A percentile compares a stretch with the other conserved stretches of the same genome.
Evolutionary conservation across 2,797 vertebrate genomes (phyloP).

Genomic region (Girardinus metallicus): DNA sequence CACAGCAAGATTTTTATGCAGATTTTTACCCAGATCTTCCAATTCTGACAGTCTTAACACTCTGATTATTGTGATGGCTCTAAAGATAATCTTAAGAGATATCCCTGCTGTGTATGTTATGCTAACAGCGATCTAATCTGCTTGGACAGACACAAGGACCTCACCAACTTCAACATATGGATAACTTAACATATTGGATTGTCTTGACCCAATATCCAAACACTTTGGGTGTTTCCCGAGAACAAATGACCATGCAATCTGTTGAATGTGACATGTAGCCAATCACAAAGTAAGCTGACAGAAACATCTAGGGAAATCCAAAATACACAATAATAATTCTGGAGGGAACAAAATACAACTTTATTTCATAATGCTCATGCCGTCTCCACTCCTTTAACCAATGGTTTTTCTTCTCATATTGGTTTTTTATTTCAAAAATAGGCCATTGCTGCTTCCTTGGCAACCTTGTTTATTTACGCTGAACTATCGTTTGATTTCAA

Average conservation of each 20-base stretch:
- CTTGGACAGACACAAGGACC: neutral
- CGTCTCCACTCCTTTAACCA: neutral
- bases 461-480: neutral
- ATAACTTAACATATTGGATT: neutral
- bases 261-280: neutral
- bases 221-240: neutral
- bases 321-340: neutral
- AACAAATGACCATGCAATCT: neutral
- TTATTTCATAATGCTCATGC: neutral
- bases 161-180: neutral
- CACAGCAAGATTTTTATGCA: neutral
- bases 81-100: no score
- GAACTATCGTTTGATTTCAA: neutral
- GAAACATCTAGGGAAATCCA: neutral
- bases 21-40: neutral
- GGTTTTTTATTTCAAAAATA: no score
- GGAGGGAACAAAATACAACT: neutral
- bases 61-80: no score
- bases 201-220: neutral
- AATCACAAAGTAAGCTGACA: neutral
- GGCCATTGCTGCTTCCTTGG: neutral
- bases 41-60: neutral
- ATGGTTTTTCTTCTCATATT: neutral
- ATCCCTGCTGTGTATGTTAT: no score
- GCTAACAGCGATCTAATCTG: no score